Percentiles rank a stretch among this genome's conserved stretches.
Evolutionary conservation across 2,888 invertebrate species (phyloP).

Genomic region (Lingula anatina): DNA sequence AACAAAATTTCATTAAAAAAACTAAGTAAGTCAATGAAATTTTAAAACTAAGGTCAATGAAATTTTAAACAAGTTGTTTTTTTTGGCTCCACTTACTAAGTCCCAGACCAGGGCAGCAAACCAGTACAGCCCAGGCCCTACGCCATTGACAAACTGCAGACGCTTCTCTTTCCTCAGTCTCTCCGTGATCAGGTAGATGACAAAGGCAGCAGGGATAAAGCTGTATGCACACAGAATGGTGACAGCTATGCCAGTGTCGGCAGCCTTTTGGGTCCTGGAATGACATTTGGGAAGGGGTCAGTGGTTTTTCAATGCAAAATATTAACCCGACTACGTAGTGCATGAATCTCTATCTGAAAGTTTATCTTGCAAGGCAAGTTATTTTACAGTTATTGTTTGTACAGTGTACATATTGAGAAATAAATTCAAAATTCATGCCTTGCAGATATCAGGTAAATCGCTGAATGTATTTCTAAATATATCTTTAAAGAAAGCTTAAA

Average conservation of each 20-base stretch:
- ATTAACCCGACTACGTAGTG: background rate
- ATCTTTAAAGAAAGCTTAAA: no score
- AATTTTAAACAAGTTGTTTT: no score
- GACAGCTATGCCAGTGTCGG: constrained; percentile 53
- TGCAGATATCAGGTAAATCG: no score
- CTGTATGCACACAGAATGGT: constrained; percentile 52
- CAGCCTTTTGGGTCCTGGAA: constrained; percentile 45
- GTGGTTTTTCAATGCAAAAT: background rate
- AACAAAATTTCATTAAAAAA: no score
- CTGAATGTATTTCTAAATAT: no score
- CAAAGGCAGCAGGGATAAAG: constrained; percentile 50
- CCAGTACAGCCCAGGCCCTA: constrained; percentile 44
- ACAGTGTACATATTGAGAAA: no score
- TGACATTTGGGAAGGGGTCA: background rate
- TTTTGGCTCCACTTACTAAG: constrained; percentile 34
- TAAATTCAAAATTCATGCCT: no score
- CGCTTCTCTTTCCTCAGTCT: constrained; percentile 47
- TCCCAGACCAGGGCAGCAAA: constrained; percentile 39
- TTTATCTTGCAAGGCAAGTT: no score
- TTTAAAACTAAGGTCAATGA: no score
- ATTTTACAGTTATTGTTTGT: no score
- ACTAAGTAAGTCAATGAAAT: no score
- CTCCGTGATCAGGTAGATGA: constrained; percentile 49
- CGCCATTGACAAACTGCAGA: constrained; percentile 48
- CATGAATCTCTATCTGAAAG: no score